Evolutionary conservation across 1,140 invertebrate species (phyloP).

Genomic region (Asobara japonica): DNA sequence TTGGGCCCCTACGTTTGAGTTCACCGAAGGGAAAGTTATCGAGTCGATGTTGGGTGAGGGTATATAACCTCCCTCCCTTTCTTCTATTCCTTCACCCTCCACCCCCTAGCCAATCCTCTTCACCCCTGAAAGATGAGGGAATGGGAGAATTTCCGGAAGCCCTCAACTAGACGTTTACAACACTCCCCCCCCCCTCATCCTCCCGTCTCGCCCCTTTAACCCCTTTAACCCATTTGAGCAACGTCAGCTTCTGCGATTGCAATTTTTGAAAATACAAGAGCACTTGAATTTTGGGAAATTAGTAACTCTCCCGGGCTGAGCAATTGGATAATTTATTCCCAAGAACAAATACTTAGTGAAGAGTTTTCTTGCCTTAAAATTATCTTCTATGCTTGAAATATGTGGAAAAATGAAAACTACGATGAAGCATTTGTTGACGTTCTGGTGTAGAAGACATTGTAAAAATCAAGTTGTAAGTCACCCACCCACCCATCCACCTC

Average conservation of each 20-base stretch:
- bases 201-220: neutral
- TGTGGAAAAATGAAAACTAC: no score
- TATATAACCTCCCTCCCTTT: constrained; percentile 2
- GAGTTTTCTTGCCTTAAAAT: no score
- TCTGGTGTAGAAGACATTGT: no score
- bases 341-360: no score
- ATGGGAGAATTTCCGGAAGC: neutral
- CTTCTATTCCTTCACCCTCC: neutral
- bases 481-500: no score
- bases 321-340: no score
- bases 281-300: neutral
- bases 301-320: neutral
- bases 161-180: neutral
- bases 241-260: neutral
- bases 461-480: no score
- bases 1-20: constrained; percentile 48
- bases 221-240: neutral
- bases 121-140: neutral
- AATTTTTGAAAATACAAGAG: neutral
- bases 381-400: no score
- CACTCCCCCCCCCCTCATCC: neutral
- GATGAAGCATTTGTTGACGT: no score
- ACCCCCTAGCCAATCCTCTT: neutral
- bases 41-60: constrained; percentile 24
- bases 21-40: constrained; percentile 47